phyloP scores from a whole-genome alignment of 2,888 invertebrate genomes.

The Petrolisthes cinctipes region DNA sequence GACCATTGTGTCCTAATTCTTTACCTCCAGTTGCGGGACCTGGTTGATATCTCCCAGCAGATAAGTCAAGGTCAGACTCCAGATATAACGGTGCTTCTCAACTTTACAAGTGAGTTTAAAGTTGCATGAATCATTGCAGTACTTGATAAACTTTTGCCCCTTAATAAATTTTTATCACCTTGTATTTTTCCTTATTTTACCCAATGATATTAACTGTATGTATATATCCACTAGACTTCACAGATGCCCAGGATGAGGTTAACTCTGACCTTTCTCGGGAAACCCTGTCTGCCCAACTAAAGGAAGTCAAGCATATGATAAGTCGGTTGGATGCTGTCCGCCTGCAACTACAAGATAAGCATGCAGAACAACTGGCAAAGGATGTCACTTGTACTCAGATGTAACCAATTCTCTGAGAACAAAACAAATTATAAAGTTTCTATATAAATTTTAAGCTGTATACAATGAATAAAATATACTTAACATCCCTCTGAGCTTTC shows the following conservation, averaged over 20 bases:
- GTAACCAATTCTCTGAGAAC: not conserved
- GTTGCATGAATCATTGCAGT: not conserved
- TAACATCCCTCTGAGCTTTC: not conserved
- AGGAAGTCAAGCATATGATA: constrained; percentile 13
- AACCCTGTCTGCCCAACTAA: constrained; percentile 1
- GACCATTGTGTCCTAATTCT: too few relatives aligned
- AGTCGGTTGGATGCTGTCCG: constrained; percentile 18
- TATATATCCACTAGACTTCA: not conserved
- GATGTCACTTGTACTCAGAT: constrained; percentile 42
- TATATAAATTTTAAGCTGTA: too few relatives aligned
- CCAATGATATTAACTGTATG: not conserved
- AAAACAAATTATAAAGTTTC: not conserved
- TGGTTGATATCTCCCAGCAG: constrained; percentile 35
- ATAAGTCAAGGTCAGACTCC: constrained; percentile 38
- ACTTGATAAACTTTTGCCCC: not conserved
- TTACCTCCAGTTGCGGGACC: constrained; percentile 17
- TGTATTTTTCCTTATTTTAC: not conserved
- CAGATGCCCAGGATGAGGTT: not conserved
- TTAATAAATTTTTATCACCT: too few relatives aligned
- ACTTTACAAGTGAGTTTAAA: constrained; percentile 34
- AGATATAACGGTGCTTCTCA: constrained; percentile 31
- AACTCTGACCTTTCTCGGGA: not conserved
- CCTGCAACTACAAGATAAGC: constrained; percentile 23
- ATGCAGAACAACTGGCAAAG: constrained; percentile 35
- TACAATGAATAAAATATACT: not conserved